phyloP scores from a whole-genome alignment of 2,888 invertebrate genomes.

The Teleiodes luculella region DNA sequence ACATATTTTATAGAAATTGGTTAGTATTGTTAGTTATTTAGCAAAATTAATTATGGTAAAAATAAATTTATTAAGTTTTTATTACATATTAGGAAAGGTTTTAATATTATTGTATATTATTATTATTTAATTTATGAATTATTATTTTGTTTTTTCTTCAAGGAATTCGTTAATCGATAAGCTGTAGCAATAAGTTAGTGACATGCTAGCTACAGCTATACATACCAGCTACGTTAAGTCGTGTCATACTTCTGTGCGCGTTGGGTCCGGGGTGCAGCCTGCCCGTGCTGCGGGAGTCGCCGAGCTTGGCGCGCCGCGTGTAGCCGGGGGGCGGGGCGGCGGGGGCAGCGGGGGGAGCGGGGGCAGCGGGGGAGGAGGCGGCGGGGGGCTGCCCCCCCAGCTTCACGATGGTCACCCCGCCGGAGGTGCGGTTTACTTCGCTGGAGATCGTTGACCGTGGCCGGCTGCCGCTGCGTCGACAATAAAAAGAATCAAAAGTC shows the following conservation, averaged over 20 bases:
- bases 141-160: too few species aligned
- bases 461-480: conserved; percentile 38
- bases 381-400: conserved; percentile 74
- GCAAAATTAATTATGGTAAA: too few species aligned
- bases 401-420: conserved; percentile 89
- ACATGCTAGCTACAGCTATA: neutral
- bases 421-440: conserved; percentile 84
- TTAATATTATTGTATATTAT: too few species aligned
- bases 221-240: conserved; percentile 84
- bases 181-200: neutral
- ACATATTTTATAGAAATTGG: too few species aligned
- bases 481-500: neutral
- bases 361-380: conserved; percentile 26
- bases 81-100: too few species aligned
- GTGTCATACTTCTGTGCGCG: conserved; percentile 87
- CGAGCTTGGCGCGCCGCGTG: conserved; percentile 81
- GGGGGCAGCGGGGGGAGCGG: conserved; percentile 25
- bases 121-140: too few species aligned
- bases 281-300: conserved; percentile 87
- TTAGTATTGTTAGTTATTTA: too few species aligned
- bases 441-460: conserved; percentile 57
- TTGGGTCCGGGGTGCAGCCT: conserved; percentile 84
- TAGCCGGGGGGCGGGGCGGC: conserved; percentile 56
- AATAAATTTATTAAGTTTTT: too few species aligned
- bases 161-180: neutral